phyloP scores from a whole-genome alignment of 2,888 invertebrate species.

The Lasioglossum zephyrum region DNA sequence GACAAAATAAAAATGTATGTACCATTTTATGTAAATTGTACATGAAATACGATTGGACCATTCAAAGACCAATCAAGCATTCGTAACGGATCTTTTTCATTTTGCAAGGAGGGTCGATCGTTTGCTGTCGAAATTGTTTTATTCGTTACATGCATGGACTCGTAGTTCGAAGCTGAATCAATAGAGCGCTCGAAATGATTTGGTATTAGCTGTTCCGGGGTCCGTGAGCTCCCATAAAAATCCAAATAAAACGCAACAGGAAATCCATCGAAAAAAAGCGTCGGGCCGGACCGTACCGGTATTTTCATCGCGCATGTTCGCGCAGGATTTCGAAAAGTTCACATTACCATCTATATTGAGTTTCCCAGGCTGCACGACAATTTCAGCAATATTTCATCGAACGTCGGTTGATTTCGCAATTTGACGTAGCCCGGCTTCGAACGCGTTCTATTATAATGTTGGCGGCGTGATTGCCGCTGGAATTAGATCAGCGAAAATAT shows the following conservation, averaged over 20 bases:
- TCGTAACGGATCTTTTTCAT: not conserved
- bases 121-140: not conserved
- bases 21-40: not conserved
- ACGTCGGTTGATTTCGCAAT: slow-evolving; percentile 25
- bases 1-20: too few relatives aligned
- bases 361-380: slow-evolving; percentile 25
- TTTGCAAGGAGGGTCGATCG: not conserved
- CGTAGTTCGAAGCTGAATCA: not conserved
- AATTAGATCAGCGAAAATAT: not conserved
- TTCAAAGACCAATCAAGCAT: not conserved
- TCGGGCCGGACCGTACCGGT: not conserved
- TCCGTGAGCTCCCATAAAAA: slow-evolving; percentile 5
- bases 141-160: not conserved
- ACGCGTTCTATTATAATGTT: not conserved
- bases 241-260: not conserved
- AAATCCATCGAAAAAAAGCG: not conserved
- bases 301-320: slow-evolving; percentile 7
- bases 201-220: not conserved
- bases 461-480: not conserved
- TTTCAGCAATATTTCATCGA: slow-evolving; percentile 42
- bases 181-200: not conserved
- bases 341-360: slow-evolving; percentile 48
- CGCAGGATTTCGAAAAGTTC: slow-evolving; percentile 6
- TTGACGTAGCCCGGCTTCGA: slow-evolving; percentile 1
- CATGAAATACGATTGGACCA: not conserved